These are phyloP conservation scores for Halyomorpha halys DNA, from an alignment of 1,140 invertebrate genomes.

Conservation along the genomic window DNA sequence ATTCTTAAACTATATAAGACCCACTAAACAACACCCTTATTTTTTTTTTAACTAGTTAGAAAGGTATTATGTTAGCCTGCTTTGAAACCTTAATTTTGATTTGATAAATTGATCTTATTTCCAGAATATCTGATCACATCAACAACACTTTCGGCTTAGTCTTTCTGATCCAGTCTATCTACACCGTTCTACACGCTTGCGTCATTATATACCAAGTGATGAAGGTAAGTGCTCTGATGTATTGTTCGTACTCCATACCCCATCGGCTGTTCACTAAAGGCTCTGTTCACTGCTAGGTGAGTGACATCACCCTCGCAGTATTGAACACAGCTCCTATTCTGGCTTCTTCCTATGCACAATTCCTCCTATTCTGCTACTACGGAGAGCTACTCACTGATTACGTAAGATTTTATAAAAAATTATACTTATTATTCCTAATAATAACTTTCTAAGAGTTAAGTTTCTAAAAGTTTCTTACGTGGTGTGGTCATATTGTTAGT, in stretches of 20 bases:
- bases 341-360: constrained; percentile 9
- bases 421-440: no score
- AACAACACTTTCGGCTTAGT: not conserved
- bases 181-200: not conserved
- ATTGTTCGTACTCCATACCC: not conserved
- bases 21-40: no score
- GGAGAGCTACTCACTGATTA: constrained; percentile 20
- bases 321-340: constrained; percentile 20
- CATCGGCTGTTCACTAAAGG: not conserved
- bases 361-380: constrained; percentile 24
- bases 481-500: no score
- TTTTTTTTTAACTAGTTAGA: no score
- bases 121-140: not conserved
- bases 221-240: not conserved
- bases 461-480: no score
- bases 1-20: no score
- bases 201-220: constrained; percentile 13
- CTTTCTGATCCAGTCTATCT: not conserved
- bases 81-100: no score
- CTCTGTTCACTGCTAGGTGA: not conserved
- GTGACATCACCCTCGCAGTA: not conserved
- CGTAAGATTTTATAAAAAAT: constrained; percentile 7
- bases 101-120: no score
- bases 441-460: no score
- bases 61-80: no score